Conservation (phyloP, 2,797 vertebrate genomes). For the Bradypus variegatus region DNA sequence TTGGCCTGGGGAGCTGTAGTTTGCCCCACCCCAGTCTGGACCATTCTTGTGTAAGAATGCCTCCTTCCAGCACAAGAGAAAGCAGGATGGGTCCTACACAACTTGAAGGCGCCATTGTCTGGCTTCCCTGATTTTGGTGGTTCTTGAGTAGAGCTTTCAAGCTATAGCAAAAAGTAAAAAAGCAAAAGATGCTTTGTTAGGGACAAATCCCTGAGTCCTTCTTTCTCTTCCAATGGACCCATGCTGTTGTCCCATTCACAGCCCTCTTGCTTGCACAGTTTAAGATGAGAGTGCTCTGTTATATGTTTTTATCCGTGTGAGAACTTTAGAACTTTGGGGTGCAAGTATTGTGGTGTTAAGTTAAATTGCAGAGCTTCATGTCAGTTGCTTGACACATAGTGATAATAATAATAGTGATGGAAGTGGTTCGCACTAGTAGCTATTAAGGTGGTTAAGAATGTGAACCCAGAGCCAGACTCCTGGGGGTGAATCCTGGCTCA, state of each 20-base stretch:
- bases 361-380: background rate
- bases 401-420: background rate
- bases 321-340: background rate
- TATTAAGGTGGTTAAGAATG: background rate
- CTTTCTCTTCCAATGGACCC: background rate
- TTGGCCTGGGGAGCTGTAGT: background rate
- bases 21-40: background rate
- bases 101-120: background rate
- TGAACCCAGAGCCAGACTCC: background rate
- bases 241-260: background rate
- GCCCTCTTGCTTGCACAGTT: background rate
- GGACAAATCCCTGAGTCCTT: background rate
- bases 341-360: background rate
- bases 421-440: no score
- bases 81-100: background rate
- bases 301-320: background rate
- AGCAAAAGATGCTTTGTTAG: background rate
- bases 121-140: background rate
- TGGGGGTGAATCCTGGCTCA: background rate
- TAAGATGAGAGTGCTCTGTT: background rate
- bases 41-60: background rate
- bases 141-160: background rate
- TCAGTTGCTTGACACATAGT: background rate
- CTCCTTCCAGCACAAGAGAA: background rate
- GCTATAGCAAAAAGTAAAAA: background rate